These are phyloP conservation scores for Dendronephthya gigantea DNA, from an alignment of 64 coral and sea anemone species.

Conservation along the genomic window DNA sequence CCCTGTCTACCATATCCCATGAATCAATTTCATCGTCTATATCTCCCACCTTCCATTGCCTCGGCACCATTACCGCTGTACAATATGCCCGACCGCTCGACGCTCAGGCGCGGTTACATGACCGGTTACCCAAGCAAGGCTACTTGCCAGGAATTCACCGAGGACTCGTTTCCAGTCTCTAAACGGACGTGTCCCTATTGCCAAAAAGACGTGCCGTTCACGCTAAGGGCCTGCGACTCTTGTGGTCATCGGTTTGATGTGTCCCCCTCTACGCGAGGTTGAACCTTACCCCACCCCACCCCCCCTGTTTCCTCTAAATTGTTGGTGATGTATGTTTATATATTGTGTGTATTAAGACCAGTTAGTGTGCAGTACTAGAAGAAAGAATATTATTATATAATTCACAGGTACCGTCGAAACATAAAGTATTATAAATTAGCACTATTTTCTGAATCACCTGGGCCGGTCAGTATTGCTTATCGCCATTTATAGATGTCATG, in stretches of 20 bases:
- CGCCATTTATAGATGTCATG: too few species aligned
- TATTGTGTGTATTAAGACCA: neutral
- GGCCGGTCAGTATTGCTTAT: too few species aligned
- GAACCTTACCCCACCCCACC: neutral
- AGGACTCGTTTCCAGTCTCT: neutral
- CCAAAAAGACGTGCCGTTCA: slow-evolving; percentile 45
- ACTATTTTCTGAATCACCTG: too few species aligned
- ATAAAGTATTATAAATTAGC: too few species aligned
- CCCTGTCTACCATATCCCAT: slow-evolving; percentile 28
- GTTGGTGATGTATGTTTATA: neutral
- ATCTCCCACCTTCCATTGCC: neutral
- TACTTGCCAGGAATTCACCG: slow-evolving; percentile 12
- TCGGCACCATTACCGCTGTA: neutral
- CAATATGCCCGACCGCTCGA: neutral
- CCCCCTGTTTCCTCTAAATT: neutral
- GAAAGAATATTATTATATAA: too few species aligned
- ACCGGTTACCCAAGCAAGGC: neutral
- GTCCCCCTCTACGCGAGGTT: neutral
- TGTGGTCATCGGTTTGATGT: slow-evolving; percentile 82
- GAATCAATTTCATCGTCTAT: neutral
- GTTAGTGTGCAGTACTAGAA: neutral
- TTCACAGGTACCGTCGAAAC: too few species aligned
- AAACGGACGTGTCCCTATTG: slow-evolving; percentile 60
- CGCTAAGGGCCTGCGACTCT: slow-evolving; percentile 70
- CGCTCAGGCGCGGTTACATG: neutral